Evolutionary conservation across 1,140 invertebrate species (phyloP), one percentile per base, ranked within the genome.

Genomic region (Dicyema japonicum): DNA sequence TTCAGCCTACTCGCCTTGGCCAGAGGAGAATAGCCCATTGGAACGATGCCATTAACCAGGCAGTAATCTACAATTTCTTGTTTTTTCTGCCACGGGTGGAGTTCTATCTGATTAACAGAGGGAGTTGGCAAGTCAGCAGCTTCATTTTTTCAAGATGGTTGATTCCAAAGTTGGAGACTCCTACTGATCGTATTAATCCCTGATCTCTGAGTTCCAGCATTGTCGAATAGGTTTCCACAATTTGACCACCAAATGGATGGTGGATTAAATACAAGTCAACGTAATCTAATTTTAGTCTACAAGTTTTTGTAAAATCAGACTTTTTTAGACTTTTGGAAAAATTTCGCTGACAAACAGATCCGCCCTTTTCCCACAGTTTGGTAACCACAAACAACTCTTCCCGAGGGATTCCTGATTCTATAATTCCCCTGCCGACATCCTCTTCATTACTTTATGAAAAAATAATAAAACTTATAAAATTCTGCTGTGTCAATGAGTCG

Each of bases 101-200:
- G 31, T 31, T 45, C 43, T 15, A 45, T 40, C 28, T 44, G 42
- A 26, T 44, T 44, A 19, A 44, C 40, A 14, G 34, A 29, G 18
- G 42, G 42, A 1, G 28, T 30, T 7, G 42, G 40, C 11, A 35
- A 21, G 4, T 38, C 40, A 4, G 38, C 33, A 9, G 33, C 18
- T 19, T 31, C 24, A 44, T 27, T 4, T 34, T 37, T 25, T 42
- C 29, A 5, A 44, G 26, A 32, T 44, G 42, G 0, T 37, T 31
- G 5, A 44, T 27, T 14, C 39, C 37, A 29, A 44, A 44, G 29
- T 44, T 44, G 2, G 42, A 44, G 3, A 44, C 42, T 3, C 42
- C 42, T n/a, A 43, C 33, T 0, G 42, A 42, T 30, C n/a, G 37
- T 26, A 43, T 33, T 4, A 42, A 29, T 14, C 41, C 41, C 21